Conservation (phyloP, 2,797 vertebrate species). For the Peromyscus eremicus region DNA sequence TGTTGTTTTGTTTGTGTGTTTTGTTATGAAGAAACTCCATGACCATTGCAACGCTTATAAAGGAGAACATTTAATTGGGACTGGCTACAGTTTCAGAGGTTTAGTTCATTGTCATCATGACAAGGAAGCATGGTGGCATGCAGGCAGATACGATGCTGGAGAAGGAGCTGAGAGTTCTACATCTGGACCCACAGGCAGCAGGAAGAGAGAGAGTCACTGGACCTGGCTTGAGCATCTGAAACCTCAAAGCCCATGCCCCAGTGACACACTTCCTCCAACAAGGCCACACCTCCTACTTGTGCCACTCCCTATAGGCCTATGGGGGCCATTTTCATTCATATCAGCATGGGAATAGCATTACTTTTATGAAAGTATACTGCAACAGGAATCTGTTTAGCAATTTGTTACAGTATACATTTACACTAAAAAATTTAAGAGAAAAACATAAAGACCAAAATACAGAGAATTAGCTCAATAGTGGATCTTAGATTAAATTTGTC, state of each 20-base stretch:
- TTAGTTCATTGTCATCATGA: not conserved
- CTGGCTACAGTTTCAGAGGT: not conserved
- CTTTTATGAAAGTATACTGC: not conserved
- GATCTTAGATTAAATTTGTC: not conserved
- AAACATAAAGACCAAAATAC: slow-evolving; percentile 7
- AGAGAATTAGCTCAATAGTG: not conserved
- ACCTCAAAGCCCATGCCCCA: not conserved
- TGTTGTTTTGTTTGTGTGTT: not conserved
- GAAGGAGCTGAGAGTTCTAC: not conserved
- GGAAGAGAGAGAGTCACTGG: not conserved
- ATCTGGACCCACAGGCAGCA: not conserved
- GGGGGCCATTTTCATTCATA: not conserved
- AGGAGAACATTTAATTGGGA: not conserved
- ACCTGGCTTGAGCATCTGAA: not conserved
- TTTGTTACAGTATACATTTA: not conserved
- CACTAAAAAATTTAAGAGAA: not conserved
- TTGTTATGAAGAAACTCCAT: not conserved
- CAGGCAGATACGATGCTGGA: not conserved
- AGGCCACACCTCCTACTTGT: not conserved
- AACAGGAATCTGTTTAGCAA: no score
- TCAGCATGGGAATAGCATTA: not conserved
- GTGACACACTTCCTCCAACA: not conserved
- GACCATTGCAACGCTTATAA: no score
- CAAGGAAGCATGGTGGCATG: not conserved
- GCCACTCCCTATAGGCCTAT: not conserved